phyloP scores from a whole-genome alignment of 2,888 invertebrate species.

The Campopleginae sp. region DNA sequence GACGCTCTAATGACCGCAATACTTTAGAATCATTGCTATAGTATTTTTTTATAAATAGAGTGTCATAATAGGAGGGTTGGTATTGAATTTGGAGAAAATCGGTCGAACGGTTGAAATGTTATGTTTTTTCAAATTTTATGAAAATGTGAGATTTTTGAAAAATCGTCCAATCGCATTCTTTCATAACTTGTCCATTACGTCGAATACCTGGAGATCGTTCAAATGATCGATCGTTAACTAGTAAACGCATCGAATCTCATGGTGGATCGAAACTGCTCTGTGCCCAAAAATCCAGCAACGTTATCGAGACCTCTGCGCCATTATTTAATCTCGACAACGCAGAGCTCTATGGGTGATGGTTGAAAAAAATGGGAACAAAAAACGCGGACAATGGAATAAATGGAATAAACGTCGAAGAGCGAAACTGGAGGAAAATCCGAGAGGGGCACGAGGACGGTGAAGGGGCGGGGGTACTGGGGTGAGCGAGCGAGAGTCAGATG shows the following conservation, averaged over 20 bases:
- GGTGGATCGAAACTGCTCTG: neutral
- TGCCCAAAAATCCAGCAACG: conserved; percentile 11
- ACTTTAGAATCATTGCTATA: no score
- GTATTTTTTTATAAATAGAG: no score
- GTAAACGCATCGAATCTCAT: neutral
- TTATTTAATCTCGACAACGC: conserved; percentile 33
- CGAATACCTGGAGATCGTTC: neutral
- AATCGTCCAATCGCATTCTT: no score
- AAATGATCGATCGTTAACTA: neutral
- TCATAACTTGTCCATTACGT: no score
- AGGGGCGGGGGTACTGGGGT: no score
- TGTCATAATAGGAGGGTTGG: no score
- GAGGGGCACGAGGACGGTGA: conserved; percentile 13
- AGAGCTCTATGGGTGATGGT: neutral
- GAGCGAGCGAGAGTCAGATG: neutral
- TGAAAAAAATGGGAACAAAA: neutral
- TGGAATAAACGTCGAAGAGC: conserved; percentile 58
- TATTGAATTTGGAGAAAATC: no score
- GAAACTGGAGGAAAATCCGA: conserved; percentile 42
- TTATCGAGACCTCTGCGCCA: conserved; percentile 16
- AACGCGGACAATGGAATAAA: conserved; percentile 56
- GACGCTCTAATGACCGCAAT: no score
- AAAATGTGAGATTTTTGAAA: no score
- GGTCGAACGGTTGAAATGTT: no score
- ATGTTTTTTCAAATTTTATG: no score